phyloP scores from a whole-genome alignment of 2,113 vertebrate genomes.

The Micromys minutus region DNA sequence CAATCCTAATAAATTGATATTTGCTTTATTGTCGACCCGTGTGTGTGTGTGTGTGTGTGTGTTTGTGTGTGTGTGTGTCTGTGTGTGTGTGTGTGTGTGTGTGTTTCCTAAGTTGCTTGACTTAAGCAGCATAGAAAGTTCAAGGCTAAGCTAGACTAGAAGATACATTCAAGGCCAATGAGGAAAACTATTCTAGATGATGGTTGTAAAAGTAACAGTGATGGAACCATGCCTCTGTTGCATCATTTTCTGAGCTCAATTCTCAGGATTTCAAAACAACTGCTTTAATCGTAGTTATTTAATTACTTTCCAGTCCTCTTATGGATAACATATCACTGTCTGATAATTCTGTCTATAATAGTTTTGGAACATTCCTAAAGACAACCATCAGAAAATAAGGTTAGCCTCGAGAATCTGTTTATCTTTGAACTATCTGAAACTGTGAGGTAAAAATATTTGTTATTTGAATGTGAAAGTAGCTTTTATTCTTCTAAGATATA shows the following conservation, averaged over 20 bases:
- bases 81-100: background rate
- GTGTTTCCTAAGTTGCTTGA: background rate
- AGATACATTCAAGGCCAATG: background rate
- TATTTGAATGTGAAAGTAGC: too few species aligned
- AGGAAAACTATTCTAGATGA: too few species aligned
- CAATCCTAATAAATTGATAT: background rate
- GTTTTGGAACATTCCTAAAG: background rate
- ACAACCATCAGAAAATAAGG: background rate
- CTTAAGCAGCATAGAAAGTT: background rate
- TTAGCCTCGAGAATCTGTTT: background rate
- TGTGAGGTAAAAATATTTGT: background rate
- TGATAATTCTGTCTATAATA: too few species aligned
- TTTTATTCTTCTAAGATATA: too few species aligned
- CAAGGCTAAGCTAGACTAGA: background rate
- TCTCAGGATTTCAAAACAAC: background rate
- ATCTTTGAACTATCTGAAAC: background rate
- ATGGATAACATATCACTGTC: background rate
- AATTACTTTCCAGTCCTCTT: background rate
- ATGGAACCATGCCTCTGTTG: background rate
- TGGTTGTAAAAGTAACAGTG: background rate
- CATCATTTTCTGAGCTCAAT: background rate
- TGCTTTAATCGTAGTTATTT: background rate
- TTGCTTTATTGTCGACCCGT: background rate
- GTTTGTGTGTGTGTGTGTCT: too few species aligned
- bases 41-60: background rate